Evolutionary conservation across 2,888 invertebrate genomes (phyloP), one percentile per base, ranked within the genome.

Genomic region (Celastrina argiolus): DNA sequence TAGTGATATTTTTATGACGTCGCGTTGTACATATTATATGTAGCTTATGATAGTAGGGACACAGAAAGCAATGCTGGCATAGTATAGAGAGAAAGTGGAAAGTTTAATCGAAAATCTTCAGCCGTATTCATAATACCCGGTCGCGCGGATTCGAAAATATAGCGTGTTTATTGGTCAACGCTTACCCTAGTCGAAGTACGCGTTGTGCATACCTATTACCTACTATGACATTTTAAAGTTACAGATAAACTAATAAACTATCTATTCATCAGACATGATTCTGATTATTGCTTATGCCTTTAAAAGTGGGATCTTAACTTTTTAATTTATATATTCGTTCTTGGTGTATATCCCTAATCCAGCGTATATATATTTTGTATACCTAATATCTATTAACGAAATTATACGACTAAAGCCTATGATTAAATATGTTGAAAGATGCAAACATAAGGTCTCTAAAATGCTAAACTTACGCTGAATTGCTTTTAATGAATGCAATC

Each of bases 1-100:
- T n/a, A n/a, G n/a, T n/a, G 12, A 26, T 36, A 36, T 22, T 61
- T 18, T 39, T 18, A 18, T 39, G 59, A 18, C 22, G 59, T 59
- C 80, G 81, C 81, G 80, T 45, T 45, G 45, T 45, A 45, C 16
- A 16, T 45, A 18, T 18, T 7, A 12, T 51, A 76, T 75, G 75
- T 75, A 64, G 83, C 81, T 81, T 77, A 74, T 73, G 70, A 77
- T 71, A 74, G 69, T 75, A 75, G 73, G 69, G 73, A 75, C 73
- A 36, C 71, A 68, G 70, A 72, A 71, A 74, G 73, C 73, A 73
- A 75, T 73, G 71, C 72, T 18, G 10, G 18, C 18, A 10, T 51
- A 10, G 26, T 26, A 51, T 12, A 51, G 51, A 51, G 10, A 26
- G 12, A 45, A 45, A 51, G 22, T 51, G 22, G 51, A 22, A 51